A percentile compares a stretch with the other conserved stretches of the same genome.
Evolutionary conservation across 2,113 vertebrate genomes (phyloP).

Genomic region (Acrocephalus kingi): DNA sequence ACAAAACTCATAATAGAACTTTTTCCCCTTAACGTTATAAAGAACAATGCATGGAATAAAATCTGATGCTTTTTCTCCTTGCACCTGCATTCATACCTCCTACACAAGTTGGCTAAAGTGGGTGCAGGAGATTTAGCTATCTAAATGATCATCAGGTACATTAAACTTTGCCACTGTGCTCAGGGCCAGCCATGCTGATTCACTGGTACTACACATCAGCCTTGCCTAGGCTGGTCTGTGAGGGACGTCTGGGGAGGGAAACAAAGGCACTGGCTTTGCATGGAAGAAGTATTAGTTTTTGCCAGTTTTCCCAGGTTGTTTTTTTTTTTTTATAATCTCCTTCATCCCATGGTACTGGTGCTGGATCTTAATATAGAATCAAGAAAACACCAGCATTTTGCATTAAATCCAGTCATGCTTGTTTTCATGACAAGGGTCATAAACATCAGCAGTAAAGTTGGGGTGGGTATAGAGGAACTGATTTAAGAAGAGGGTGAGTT

Average conservation of each 20-base stretch:
- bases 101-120: not conserved
- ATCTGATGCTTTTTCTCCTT: not conserved
- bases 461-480: not conserved
- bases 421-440: not conserved
- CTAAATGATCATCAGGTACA: not conserved
- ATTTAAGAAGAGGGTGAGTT: not conserved
- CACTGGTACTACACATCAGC: not conserved
- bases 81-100: not conserved
- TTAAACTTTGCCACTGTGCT: not conserved
- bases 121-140: not conserved
- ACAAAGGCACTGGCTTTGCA: not conserved
- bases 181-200: rapidly evolving
- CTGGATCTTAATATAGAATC: not conserved
- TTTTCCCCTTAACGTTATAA: not conserved
- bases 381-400: not conserved
- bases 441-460: not conserved
- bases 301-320: not conserved
- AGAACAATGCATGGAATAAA: not conserved
- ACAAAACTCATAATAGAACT: not conserved
- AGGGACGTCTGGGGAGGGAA: not conserved
- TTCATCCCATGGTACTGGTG: not conserved
- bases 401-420: not conserved
- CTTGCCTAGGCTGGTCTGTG: not conserved
- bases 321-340: not conserved
- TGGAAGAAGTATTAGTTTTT: not conserved